A percentile compares a stretch with the other conserved stretches of the same genome.
Conservation (phyloP, 2,113 vertebrate genomes). For the Archocentrus centrarchus region DNA sequence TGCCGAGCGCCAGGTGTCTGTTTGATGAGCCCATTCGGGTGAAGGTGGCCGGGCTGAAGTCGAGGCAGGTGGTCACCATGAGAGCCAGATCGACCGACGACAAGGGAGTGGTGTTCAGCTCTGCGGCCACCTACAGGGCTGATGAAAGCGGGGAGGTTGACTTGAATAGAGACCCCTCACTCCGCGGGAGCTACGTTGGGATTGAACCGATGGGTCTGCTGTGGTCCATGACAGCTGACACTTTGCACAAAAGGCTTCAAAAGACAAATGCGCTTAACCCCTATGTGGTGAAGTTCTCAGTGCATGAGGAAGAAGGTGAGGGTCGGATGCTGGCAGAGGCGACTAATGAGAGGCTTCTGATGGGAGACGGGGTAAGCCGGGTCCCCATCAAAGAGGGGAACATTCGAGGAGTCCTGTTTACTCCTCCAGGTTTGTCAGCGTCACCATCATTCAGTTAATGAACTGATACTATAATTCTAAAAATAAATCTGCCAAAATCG, state of each 20-base stretch:
- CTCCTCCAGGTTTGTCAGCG: slow-evolving; percentile 49
- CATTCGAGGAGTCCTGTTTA: slow-evolving; percentile 42
- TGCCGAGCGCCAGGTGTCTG: slow-evolving; percentile 57
- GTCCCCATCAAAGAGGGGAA: slow-evolving; percentile 5
- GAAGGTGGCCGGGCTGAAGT: background rate
- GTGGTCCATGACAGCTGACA: slow-evolving; percentile 35
- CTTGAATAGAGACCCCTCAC: slow-evolving; percentile 50
- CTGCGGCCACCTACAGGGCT: slow-evolving; percentile 56
- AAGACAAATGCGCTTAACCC: too few relatives aligned
- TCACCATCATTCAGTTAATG: too few relatives aligned
- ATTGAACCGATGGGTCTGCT: slow-evolving; percentile 69
- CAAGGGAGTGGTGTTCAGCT: slow-evolving; percentile 31
- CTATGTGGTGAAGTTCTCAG: background rate
- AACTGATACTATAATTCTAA: too few relatives aligned
- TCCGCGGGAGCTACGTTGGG: slow-evolving; percentile 56
- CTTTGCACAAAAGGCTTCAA: too few relatives aligned
- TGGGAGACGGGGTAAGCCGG: slow-evolving; percentile 48
- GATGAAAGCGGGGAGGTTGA: slow-evolving; percentile 52
- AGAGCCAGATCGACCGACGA: slow-evolving; percentile 39
- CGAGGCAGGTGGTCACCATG: slow-evolving; percentile 64
- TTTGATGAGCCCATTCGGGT: slow-evolving; percentile 44
- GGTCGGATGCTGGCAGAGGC: slow-evolving; percentile 43
- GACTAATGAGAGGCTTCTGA: slow-evolving; percentile 58
- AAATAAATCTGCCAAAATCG: too few relatives aligned
- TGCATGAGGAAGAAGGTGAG: slow-evolving; percentile 34